Evolutionary conservation across 2,113 vertebrate species (phyloP).

Genomic region (Petrocephalus microphthalmus): DNA sequence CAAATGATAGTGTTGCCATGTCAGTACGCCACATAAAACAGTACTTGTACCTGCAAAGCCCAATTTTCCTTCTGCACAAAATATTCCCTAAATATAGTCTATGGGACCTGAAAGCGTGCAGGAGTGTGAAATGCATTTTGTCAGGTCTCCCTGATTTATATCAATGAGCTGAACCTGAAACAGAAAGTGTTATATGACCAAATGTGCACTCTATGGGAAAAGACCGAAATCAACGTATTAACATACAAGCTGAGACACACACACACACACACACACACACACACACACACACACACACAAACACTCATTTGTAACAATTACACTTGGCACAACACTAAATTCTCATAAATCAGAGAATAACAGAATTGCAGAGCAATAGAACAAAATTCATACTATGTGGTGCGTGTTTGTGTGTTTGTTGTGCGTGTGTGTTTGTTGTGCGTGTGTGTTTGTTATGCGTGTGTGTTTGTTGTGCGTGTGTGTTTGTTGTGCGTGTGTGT

Average conservation of each 20-base stretch:
- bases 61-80: not conserved
- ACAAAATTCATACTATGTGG: not conserved
- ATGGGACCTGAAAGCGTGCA: not conserved
- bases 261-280: not conserved
- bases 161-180: not conserved
- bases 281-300: not conserved
- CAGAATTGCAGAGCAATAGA: not conserved
- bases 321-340: not conserved
- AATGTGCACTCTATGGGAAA: constrained; percentile 13
- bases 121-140: not conserved
- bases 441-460: no score
- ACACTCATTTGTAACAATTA: not conserved
- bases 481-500: no score
- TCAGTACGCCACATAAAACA: not conserved
- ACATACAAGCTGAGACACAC: not conserved
- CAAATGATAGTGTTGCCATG: not conserved
- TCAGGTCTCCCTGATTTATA: not conserved
- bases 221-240: not conserved
- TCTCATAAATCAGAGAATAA: not conserved
- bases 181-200: not conserved
- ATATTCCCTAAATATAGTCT: not conserved
- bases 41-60: not conserved
- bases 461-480: no score
- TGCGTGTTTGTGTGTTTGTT: not conserved
- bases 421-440: not conserved